phyloP scores from a whole-genome alignment of 2,888 invertebrate species.

The Epiblema foenella region DNA sequence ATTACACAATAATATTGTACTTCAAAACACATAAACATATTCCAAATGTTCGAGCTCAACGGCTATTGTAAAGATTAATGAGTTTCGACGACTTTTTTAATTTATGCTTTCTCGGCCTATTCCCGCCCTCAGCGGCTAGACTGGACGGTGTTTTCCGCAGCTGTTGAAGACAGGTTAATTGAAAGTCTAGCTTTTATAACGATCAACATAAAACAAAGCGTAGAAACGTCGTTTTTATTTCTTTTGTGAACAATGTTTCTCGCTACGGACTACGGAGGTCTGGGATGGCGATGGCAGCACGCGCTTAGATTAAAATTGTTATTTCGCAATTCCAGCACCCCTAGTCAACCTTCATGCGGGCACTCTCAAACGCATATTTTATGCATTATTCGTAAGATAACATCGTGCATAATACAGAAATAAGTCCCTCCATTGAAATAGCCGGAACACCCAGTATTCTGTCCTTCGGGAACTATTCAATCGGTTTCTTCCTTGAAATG shows the following conservation, averaged over 20 bases:
- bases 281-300: constrained; percentile 12
- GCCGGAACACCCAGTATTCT: constrained; percentile 21
- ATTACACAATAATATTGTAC: not conserved
- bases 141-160: constrained; percentile 10
- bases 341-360: constrained; percentile 15
- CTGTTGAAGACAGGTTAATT: constrained; percentile 37
- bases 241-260: constrained; percentile 19
- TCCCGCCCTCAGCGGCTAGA: not conserved
- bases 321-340: constrained; percentile 20
- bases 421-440: constrained; percentile 27
- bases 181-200: constrained; percentile 33
- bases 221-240: constrained; percentile 22
- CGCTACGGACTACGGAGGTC: constrained; percentile 10
- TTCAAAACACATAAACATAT: not conserved
- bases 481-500: constrained; percentile 12
- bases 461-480: constrained; percentile 39
- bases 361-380: constrained; percentile 34
- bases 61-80: not conserved
- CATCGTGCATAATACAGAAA: constrained; percentile 34
- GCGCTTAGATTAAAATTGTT: constrained; percentile 18
- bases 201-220: constrained; percentile 28
- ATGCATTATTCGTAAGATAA: constrained; percentile 35
- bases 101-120: constrained; percentile 2
- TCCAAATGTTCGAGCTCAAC: not conserved
- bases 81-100: constrained; percentile 19